Evolutionary conservation across 2,113 vertebrate genomes (phyloP), one percentile per base, ranked within the genome.

Genomic region (Pseudopodoces humilis): DNA sequence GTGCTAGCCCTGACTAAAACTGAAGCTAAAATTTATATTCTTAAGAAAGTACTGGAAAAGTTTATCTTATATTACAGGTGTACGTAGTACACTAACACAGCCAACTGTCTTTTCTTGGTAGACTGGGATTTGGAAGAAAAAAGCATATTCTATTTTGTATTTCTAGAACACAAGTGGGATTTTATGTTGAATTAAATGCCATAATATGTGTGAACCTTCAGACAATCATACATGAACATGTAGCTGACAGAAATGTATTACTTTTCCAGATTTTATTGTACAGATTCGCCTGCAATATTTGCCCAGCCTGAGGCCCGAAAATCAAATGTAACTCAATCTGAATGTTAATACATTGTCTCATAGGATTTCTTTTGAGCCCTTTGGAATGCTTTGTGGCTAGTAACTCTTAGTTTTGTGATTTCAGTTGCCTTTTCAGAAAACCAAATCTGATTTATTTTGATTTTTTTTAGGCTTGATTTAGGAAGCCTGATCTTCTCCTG

Each of bases 401-500:
- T 71, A 74, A 63, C 17, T 81, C 47, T 25, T 62, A 59, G 30
- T 37, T 79, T n/a, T 72, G 28, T 76, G 33, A 71, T 35, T 88
- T 59, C 60, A 72, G 15, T 92, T 78, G 49, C 35, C 31, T 75
- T 83, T 88, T 53, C 63, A 75, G 43, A 76, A 92, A 91, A 65
- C 13, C 15, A 10, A 15, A 28, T 86, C 47, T 75, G n/a, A 74
- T 84, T 88, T 71, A 80, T 60, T 90, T 70, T 68, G 11, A 16
- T 63, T 59, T 70, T 56, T 90, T n/a, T 22, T 82, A 65, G 49
- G 22, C 84, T 39, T 31, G 33, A 44, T 79, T 79, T 23, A 46
- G 35, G 35, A 80, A 86, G 20, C 31, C 1, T 15, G 13, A 64
- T 58, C 9, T 35, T 53, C 8, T 46, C 7, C 21, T n/a, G 27